Conservation (phyloP, 2,888 invertebrate genomes). For the Tiliacea citrago region DNA sequence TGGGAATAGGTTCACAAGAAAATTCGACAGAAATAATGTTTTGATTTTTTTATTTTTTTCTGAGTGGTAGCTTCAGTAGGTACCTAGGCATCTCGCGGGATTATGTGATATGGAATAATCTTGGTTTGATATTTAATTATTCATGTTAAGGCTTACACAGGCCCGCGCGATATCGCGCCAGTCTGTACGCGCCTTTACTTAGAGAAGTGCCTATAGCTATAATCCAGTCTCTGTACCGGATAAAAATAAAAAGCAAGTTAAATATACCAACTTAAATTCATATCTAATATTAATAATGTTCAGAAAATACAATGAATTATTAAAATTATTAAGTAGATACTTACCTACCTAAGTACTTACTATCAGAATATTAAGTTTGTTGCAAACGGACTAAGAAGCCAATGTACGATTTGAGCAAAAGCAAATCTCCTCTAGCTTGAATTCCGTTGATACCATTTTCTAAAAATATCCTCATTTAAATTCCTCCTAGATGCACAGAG, state of each 20-base stretch:
- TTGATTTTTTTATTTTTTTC: conserved; percentile 56
- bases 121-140: conserved; percentile 39
- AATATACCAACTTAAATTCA: not conserved
- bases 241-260: not conserved
- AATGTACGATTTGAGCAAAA: not conserved
- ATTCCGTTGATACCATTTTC: not conserved
- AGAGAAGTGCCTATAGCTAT: not conserved
- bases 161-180: too few relatives aligned
- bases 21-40: conserved; percentile 43
- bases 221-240: too few relatives aligned
- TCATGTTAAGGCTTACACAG: too few relatives aligned
- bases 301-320: not conserved
- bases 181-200: too few relatives aligned
- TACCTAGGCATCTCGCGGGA: conserved; percentile 27
- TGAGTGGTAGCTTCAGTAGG: conserved; percentile 23
- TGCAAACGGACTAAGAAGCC: not conserved
- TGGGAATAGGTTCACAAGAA: conserved; percentile 16
- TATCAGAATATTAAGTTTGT: not conserved
- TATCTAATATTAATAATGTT: not conserved
- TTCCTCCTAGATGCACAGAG: conserved; percentile 7
- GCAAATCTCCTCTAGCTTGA: not conserved
- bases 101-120: conserved; percentile 30
- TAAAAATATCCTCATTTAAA: conserved; percentile 25
- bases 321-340: not conserved
- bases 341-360: not conserved